These are phyloP conservation scores for Cynoglossus semilaevis DNA, from an alignment of 2,113 vertebrate genomes.

Conservation along the genomic window DNA sequence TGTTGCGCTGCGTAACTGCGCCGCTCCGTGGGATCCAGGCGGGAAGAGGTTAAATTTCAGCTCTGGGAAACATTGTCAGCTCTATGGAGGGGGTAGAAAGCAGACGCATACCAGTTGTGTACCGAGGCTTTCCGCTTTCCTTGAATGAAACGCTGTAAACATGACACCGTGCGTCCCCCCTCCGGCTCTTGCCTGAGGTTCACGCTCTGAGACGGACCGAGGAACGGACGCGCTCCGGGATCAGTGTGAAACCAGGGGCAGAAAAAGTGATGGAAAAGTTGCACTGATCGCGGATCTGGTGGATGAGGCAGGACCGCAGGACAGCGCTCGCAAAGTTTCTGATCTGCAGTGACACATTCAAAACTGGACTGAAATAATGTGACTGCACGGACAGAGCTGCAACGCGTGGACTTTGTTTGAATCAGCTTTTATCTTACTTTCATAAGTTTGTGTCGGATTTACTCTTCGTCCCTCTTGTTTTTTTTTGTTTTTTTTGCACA, in stretches of 20 bases:
- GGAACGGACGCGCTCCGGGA: slow-evolving; percentile 21
- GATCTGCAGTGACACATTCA: slow-evolving; percentile 55
- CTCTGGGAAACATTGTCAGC: slow-evolving; percentile 63
- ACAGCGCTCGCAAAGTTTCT: slow-evolving; percentile 61
- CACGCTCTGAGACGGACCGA: slow-evolving; percentile 31
- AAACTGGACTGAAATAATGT: slow-evolving; percentile 63
- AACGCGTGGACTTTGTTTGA: slow-evolving; percentile 29
- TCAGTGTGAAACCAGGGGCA: slow-evolving; percentile 6
- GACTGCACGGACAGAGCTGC: slow-evolving; percentile 38
- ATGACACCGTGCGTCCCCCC: slow-evolving; percentile 53
- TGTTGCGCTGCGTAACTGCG: slow-evolving; percentile 14
- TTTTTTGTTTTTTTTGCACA: slow-evolving; percentile 12
- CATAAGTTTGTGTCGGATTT: slow-evolving; percentile 27
- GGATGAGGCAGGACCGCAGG: slow-evolving; percentile 47
- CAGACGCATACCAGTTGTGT: slow-evolving; percentile 56
- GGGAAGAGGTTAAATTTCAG: slow-evolving; percentile 73
- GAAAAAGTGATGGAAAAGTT: slow-evolving; percentile 69
- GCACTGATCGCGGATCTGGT: slow-evolving; percentile 45
- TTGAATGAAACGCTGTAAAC: slow-evolving; percentile 73
- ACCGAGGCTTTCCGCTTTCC: slow-evolving; percentile 59
- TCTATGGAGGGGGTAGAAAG: slow-evolving; percentile 50
- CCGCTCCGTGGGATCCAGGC: slow-evolving; percentile 44
- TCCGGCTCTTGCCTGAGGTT: slow-evolving; percentile 54
- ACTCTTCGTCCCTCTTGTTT: neutral
- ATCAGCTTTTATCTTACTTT: slow-evolving; percentile 28